Evolutionary conservation across 2,797 vertebrate genomes (phyloP), one percentile per base, ranked within the genome.

Genomic region (Loris lydekkerianus): DNA sequence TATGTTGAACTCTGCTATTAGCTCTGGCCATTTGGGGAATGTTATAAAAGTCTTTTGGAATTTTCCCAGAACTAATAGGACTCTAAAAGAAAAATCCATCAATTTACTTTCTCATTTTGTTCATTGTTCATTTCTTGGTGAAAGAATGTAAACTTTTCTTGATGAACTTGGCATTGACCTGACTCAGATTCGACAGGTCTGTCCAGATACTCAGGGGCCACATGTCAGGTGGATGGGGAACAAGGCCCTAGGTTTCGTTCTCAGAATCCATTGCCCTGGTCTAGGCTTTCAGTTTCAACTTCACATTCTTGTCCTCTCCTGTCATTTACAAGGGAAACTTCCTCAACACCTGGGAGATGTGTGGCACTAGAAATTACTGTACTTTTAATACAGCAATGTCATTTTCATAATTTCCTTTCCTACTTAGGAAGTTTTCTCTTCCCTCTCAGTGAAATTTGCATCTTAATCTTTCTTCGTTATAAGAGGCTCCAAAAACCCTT

Each of bases 361-460:
- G 70, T 56, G 37, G 82, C 73, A 86, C 65, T 92, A 75, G 65
- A 96, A 92, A 63, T 53, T 43, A 89, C 82, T 93, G 37, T 93
- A 76, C 34, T 89, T 94, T 83, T 77, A 90, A 95, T 75, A 94
- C 3, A 84, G 53, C 27, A 81, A 37, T 73, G 29, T 53, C 60
- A 95, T 96, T 96, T 97, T 93, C 85, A 89, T 96, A 89, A 96
- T 97, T 96, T 97, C 70, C 82, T 92, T 92, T 96, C 61, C 90
- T 72, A 95, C 92, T 96, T 92, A 94, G 70, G 87, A 97, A 97
- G 81, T 93, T 97, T 97, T 76, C 80, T 94, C 82, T 96, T 97
- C 65, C 81, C 82, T 96, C 76, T 97, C 60, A 95, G 69, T 34
- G 60, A 97, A 97, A 96, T 96, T 97, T 97, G 96, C 94, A 97